These are phyloP conservation scores for Chironomus striatipennis DNA, from an alignment of 1,140 invertebrate genomes.

Conservation along the genomic window DNA sequence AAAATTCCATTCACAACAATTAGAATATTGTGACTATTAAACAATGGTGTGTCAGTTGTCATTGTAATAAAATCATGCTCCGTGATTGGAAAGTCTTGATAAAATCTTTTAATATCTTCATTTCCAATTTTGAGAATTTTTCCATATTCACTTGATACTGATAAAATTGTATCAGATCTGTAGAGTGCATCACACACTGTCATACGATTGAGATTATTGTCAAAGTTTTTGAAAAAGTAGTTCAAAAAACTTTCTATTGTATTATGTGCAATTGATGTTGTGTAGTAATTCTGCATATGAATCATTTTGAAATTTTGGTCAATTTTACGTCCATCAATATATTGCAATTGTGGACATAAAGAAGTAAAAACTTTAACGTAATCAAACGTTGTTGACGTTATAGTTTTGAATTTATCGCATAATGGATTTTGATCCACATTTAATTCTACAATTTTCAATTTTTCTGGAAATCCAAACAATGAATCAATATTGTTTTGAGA, in stretches of 20 bases:
- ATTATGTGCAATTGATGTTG: not conserved
- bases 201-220: not conserved
- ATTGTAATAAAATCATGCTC: not conserved
- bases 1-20: not conserved
- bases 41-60: not conserved
- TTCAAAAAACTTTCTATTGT: not conserved
- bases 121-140: not conserved
- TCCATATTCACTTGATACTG: not conserved
- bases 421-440: not conserved
- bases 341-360: not conserved
- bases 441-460: not conserved
- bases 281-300: not conserved
- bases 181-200: not conserved
- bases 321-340: not conserved
- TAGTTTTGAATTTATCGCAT: not conserved
- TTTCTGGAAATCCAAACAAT: not conserved
- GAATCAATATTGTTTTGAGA: not conserved
- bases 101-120: not conserved
- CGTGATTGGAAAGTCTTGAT: not conserved
- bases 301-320: not conserved
- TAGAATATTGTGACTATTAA: not conserved
- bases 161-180: not conserved
- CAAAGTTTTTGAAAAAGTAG: not conserved
- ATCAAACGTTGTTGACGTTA: not conserved
- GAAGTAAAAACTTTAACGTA: not conserved